Base-by-base conservation (phyloP, 2,888 invertebrate species). In the Rhopalosiphum nymphaeae region DNA sequence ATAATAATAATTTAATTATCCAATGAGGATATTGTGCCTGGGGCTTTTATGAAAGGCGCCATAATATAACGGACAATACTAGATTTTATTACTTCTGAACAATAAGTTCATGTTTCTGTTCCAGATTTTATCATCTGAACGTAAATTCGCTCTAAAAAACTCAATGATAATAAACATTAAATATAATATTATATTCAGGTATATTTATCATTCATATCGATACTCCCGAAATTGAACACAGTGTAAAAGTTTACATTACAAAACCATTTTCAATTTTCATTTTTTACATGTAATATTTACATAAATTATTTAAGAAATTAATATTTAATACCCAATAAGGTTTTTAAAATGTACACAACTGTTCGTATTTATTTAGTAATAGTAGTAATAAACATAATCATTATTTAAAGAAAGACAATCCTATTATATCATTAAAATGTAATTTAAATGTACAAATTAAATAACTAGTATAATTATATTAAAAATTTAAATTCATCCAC, bases 1-100 rank as follows among this genome's bases (percentile, higher is more conserved):
- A 49, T 85, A 86, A 86, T 86, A 89, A 93, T 93, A 93, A 93
- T 93, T 93, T 93, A 93, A 93, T 93, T 93, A 93, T 88, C 92
- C 78, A 78, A 10, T 67, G 25, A 93, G 44, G 92, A 88, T 88
- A 88, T 42, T 93, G 13, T 78, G 92, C 92, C 92, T 25, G 61
- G 21, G 90, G 90, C 86, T 84, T 56, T 91, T n/a, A 53, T 86
- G 61, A 86, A 87, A 94, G 94, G 90, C 90, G 94, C 94, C 94
- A 94, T 9, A 36, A 78, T 92, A 89, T 78, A 93, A 42, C 49
- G 57, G 67, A 86, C 90, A 94, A 94, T 91, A 91, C 85, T 94
- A 91, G 67, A 87, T 91, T 90, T 90, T 94, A 94, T 94, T 94
- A 87, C 61, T 61, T 67, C 61, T 53, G 86, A 94, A 94, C 94